Evolutionary conservation across 2,888 invertebrate genomes (phyloP), one percentile per base, ranked within the genome.

Genomic region (Mamestra brassicae): DNA sequence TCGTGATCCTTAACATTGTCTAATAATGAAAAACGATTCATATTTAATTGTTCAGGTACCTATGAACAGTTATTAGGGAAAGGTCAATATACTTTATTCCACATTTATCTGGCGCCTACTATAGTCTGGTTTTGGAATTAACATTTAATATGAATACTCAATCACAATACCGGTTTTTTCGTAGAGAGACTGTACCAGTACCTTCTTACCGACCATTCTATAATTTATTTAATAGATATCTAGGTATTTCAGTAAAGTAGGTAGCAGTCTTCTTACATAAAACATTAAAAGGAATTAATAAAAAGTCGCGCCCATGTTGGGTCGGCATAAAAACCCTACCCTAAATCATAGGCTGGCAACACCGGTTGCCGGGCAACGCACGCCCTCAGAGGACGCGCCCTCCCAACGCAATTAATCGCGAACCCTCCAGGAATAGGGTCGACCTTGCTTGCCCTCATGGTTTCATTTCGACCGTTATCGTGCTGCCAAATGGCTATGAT

Each of bases 381-480:
- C 82, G 85, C 87, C 87, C 89, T 87, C 85, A 73, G 80, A 87
- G 87, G 83, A 88, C 86, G 84, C 80, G 74, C 84, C 88, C 84
- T 84, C 86, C 84, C 83, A 81, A 84, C 85, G 85, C 86, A 90
- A 91, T 92, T 92, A 92, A 91, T 90, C 87, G 89, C 84, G 82
- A 77, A 83, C 88, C 89, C 89, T 87, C 85, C 85, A 88, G 89
- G 86, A 88, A 80, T 82, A 83, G 65, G 68, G 69, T 54, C 83
- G 88, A 88, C 88, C 89, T 90, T 89, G 85, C 85, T 76, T 78
- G 83, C 68, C 80, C 85, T 84, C 84, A 75, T 84, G 85, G 87
- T 89, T 87, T 86, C 70, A 85, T 87, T 87, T 85, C 62, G 71
- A 69, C 76, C 76, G 68, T 74, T 84, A 85, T 84, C 76, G 76